phyloP scores from a whole-genome alignment of 2,888 invertebrate genomes.

The Drosophila mayaguana region DNA sequence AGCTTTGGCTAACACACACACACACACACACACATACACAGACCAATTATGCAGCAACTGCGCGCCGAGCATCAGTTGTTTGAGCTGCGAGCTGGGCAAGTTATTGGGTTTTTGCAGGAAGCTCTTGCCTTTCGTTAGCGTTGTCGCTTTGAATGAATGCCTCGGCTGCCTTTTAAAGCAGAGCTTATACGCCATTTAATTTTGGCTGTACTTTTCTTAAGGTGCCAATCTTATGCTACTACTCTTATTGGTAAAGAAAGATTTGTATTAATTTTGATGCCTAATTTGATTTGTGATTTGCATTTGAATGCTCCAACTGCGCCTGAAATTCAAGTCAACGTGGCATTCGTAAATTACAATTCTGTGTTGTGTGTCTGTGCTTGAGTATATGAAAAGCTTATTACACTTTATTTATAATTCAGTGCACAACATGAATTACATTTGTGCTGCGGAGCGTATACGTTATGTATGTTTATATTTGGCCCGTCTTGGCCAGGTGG shows the following conservation, averaged over 20 bases:
- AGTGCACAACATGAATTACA: constrained; percentile 53
- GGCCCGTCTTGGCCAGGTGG: not conserved
- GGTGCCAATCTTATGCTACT: not conserved
- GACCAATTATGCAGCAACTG: constrained; percentile 51
- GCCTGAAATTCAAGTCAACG: constrained; percentile 58
- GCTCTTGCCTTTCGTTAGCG: not conserved
- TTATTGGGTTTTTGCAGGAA: constrained; percentile 6
- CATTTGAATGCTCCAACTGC: constrained; percentile 34
- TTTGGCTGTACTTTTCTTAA: not conserved
- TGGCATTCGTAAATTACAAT: constrained; percentile 27
- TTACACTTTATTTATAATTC: constrained; percentile 70
- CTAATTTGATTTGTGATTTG: constrained; percentile 69
- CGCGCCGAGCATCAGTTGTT: constrained; percentile 40
- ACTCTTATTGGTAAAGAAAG: constrained; percentile 6
- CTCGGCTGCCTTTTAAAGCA: constrained; percentile 24
- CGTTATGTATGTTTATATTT: constrained; percentile 15
- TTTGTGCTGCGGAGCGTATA: constrained; percentile 43
- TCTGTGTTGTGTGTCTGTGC: constrained; percentile 18
- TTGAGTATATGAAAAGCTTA: constrained; percentile 46
- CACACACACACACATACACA: not conserved
- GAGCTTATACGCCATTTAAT: constrained; percentile 2
- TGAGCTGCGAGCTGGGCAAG: constrained; percentile 15
- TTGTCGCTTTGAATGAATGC: constrained; percentile 33
- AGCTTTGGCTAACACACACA: constrained; percentile 17
- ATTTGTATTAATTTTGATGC: constrained; percentile 32